Evolutionary conservation across 2,888 invertebrate species (phyloP).

Genomic region (Pachydiplax longipennis): DNA sequence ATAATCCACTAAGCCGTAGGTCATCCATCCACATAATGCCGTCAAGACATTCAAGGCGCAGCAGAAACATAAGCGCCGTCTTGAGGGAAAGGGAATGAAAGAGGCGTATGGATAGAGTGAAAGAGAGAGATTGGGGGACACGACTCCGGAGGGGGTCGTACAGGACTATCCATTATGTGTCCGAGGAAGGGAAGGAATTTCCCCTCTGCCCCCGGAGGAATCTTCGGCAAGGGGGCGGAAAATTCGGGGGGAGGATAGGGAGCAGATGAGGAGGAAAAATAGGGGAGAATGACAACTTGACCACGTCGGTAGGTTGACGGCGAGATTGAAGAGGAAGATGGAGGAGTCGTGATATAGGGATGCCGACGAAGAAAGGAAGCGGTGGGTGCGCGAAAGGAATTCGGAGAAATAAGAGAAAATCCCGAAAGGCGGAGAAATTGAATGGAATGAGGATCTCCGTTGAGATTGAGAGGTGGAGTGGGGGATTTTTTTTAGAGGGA

Average conservation of each 20-base stretch:
- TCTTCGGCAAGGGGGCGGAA: conserved; percentile 3
- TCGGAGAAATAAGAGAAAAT: neutral
- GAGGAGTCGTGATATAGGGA: neutral
- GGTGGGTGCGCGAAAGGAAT: neutral
- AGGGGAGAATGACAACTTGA: conserved; percentile 24
- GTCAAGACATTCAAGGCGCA: neutral
- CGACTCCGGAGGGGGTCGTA: neutral
- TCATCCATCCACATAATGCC: neutral
- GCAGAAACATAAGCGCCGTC: neutral
- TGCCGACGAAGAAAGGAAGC: neutral
- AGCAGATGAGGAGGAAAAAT: neutral
- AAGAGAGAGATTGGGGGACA: conserved; percentile 17
- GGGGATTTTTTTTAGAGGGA: neutral
- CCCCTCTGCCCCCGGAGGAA: neutral
- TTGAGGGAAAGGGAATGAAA: neutral
- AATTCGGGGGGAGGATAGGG: neutral
- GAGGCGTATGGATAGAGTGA: neutral
- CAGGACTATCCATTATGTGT: conserved; percentile 34
- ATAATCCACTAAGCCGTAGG: neutral
- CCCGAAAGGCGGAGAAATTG: neutral
- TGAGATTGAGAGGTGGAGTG: neutral
- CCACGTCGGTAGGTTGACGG: conserved; percentile 16
- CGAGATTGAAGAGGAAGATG: conserved; percentile 23
- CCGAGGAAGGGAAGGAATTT: neutral
- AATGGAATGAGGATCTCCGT: neutral